Percentiles rank a stretch among this genome's conserved stretches.
phyloP scores from a whole-genome alignment of 1,140 invertebrate species.

The Chymomyza costata region DNA sequence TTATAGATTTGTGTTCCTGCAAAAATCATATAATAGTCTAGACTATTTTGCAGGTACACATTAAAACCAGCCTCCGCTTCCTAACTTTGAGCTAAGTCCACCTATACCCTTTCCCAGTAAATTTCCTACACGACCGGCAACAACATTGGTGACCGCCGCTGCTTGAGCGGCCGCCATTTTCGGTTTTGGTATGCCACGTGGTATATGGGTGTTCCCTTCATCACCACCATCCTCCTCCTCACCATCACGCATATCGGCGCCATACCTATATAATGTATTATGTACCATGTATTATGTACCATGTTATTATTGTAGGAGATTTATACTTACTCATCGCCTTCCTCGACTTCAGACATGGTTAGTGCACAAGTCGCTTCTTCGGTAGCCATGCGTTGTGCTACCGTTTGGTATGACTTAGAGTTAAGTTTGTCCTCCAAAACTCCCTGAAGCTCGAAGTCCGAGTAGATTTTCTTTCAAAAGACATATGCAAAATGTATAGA shows the following conservation, averaged over 20 bases:
- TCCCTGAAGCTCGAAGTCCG: constrained; percentile 98
- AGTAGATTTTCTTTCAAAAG: constrained; percentile 99
- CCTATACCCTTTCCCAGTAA: constrained; percentile 87
- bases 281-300: no score
- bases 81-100: constrained; percentile 86
- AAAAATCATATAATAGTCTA: no score
- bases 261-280: constrained; percentile 21
- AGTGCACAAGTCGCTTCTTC: constrained; percentile 96
- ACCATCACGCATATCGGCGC: constrained; percentile 80
- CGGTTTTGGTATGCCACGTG: constrained; percentile 67
- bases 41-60: not conserved
- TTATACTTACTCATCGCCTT: constrained; percentile 77
- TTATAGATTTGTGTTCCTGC: no score
- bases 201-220: constrained; percentile 78
- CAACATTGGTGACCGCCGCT: constrained; percentile 81
- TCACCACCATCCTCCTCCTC: constrained; percentile 79
- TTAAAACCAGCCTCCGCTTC: constrained; percentile 82
- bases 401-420: constrained; percentile 95
- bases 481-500: no score
- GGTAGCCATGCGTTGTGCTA: constrained; percentile 95
- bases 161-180: constrained; percentile 65
- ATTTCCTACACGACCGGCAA: constrained; percentile 85
- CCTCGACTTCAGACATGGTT: constrained; percentile 85
- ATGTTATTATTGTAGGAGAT: not conserved
- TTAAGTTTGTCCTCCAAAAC: constrained; percentile 99